Evolutionary conservation across 2,797 vertebrate species (phyloP).

Genomic region (Alcedo quadribrachys): DNA sequence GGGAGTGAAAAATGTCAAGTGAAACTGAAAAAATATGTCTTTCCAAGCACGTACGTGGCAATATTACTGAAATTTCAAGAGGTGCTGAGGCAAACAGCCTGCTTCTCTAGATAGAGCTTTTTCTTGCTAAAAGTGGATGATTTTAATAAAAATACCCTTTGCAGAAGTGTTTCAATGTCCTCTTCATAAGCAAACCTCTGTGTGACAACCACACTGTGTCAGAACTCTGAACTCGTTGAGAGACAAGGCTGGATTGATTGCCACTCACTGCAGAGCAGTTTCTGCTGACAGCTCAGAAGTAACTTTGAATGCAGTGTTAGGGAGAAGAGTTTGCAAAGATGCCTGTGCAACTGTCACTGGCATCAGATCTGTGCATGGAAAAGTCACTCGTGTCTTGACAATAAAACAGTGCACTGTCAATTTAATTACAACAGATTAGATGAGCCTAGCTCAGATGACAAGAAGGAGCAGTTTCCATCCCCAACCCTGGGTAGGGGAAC

Average conservation of each 20-base stretch:
- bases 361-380: not conserved
- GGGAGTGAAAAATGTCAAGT: constrained; percentile 25
- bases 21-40: not conserved
- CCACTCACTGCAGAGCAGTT: constrained; percentile 16
- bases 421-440: constrained; percentile 3
- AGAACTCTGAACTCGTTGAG: constrained; percentile 50
- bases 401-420: not conserved
- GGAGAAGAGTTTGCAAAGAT: constrained; percentile 28
- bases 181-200: constrained; percentile 31
- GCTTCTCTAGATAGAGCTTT: constrained; percentile 16
- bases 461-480: not conserved
- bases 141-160: not conserved
- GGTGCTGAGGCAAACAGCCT: constrained; percentile 35
- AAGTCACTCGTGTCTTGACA: constrained; percentile 33
- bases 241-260: constrained; percentile 62
- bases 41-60: not conserved
- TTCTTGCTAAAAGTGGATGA: constrained; percentile 8
- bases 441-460: not conserved
- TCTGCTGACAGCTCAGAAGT: constrained; percentile 48
- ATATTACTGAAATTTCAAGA: constrained; percentile 32
- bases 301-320: not conserved
- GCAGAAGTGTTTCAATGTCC: not conserved
- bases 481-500: not conserved
- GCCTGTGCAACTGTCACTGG: constrained; percentile 20
- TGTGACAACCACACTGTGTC: not conserved